Percentiles rank a stretch among this genome's conserved stretches.
phyloP scores from a whole-genome alignment of 2,888 invertebrate species.

The Synanthedon formicaeformis region DNA sequence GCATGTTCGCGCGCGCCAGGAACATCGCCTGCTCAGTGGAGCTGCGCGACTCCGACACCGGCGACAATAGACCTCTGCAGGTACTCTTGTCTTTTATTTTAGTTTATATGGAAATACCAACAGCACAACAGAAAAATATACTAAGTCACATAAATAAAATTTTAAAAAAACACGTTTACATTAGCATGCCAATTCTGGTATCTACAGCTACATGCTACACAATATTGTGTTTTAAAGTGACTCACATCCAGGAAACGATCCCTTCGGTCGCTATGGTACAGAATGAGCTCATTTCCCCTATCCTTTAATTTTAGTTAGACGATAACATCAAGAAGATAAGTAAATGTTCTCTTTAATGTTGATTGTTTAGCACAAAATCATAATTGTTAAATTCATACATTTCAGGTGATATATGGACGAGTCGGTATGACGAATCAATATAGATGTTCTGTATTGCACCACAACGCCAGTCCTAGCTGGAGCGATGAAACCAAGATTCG shows the following conservation, averaged over 20 bases:
- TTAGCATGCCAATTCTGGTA: too few relatives aligned
- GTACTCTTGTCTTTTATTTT: constrained; percentile 50
- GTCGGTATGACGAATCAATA: constrained; percentile 73
- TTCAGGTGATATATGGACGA: constrained; percentile 55
- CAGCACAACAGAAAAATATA: too few relatives aligned
- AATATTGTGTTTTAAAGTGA: too few relatives aligned
- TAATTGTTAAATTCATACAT: constrained; percentile 1
- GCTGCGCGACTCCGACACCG: constrained; percentile 83
- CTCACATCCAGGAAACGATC: too few relatives aligned
- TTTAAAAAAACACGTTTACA: too few relatives aligned
- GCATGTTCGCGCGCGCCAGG: constrained; percentile 90
- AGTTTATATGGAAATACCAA: too few relatives aligned
- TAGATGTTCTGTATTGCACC: constrained; percentile 87
- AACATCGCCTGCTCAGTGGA: constrained; percentile 95
- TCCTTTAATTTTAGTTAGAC: too few relatives aligned
- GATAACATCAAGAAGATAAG: too few relatives aligned
- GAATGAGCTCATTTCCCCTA: too few relatives aligned
- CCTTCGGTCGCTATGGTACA: too few relatives aligned
- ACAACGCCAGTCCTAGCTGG: constrained; percentile 90
- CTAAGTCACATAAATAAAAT: too few relatives aligned
- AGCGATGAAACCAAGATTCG: constrained; percentile 94
- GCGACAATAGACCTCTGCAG: constrained; percentile 72
- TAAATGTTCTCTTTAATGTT: not conserved
- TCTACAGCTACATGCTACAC: too few relatives aligned
- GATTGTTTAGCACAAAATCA: constrained; percentile 2